These are phyloP conservation scores for Dendrolimus kikuchii DNA, from an alignment of 1,140 invertebrate genomes.

Conservation along the genomic window DNA sequence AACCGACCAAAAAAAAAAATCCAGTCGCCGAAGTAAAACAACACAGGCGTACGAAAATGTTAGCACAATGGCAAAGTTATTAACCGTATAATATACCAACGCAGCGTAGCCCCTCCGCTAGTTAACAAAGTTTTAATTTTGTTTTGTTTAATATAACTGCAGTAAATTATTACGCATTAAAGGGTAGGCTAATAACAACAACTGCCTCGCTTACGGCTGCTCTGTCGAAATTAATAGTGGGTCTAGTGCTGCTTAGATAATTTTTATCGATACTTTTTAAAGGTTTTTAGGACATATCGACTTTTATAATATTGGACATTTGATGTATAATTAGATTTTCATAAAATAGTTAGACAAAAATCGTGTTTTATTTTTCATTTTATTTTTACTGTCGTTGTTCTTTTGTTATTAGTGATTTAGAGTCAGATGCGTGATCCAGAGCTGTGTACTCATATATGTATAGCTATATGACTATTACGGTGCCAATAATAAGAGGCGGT, in stretches of 20 bases:
- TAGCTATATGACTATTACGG: no score
- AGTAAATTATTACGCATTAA: conserved; percentile 68
- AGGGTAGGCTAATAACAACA: conserved; percentile 64
- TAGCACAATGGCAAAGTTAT: conserved; percentile 7
- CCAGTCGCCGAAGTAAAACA: no score
- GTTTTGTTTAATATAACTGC: conserved; percentile 65
- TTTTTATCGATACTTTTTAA: conserved; percentile 16
- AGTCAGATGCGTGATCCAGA: no score
- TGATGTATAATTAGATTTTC: no score
- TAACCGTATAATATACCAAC: conserved; percentile 8
- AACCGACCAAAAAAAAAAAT: no score
- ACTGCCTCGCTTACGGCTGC: conserved; percentile 57
- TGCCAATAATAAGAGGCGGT: no score
- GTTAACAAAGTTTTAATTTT: conserved; percentile 60
- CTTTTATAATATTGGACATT: no score
- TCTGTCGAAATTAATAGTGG: conserved; percentile 58
- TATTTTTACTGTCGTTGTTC: no score
- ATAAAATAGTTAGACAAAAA: no score
- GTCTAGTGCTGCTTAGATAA: conserved; percentile 28
- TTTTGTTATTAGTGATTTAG: no score
- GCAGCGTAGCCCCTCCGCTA: conserved; percentile 11
- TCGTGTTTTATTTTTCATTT: no score
- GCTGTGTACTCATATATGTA: no score
- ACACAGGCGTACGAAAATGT: neutral
- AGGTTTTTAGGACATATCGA: neutral